These are phyloP conservation scores for Pteronura brasiliensis DNA, from an alignment of 2,113 vertebrate genomes.

Conservation along the genomic window DNA sequence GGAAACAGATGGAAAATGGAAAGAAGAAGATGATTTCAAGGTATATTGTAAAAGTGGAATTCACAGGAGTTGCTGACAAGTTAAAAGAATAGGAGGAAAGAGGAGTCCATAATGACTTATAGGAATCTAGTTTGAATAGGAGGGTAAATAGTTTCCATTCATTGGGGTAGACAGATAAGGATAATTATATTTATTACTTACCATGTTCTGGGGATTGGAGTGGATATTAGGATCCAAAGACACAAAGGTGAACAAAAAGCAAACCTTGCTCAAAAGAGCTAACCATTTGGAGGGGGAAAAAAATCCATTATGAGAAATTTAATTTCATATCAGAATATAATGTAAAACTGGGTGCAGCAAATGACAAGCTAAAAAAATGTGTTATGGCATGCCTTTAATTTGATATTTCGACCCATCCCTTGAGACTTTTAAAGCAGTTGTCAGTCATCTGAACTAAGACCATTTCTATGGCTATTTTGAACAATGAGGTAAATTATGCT, in stretches of 20 bases:
- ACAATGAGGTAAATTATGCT: constrained; percentile 69
- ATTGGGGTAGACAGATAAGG: not conserved
- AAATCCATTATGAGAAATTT: not conserved
- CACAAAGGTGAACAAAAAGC: not conserved
- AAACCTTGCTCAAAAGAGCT: not conserved
- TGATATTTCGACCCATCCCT: constrained; percentile 43
- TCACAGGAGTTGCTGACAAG: not conserved
- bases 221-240: not conserved
- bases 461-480: constrained; percentile 60
- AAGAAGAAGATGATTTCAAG: not conserved
- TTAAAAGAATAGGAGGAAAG: not conserved
- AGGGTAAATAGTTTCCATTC: not conserved
- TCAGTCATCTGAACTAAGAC: constrained; percentile 48
- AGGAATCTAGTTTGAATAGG: not conserved
- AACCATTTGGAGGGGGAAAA: not conserved
- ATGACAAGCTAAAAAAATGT: constrained; percentile 53
- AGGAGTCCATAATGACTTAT: not conserved
- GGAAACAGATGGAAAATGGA: not conserved
- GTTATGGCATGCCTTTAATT: constrained; percentile 28
- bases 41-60: not conserved
- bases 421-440: constrained; percentile 50
- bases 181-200: not conserved
- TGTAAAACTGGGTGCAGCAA: constrained; percentile 21
- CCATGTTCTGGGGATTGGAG: not conserved
- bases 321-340: constrained; percentile 50